Evolutionary conservation across 2,888 invertebrate genomes (phyloP), one percentile per base, ranked within the genome.

Genomic region (Eristalis pertinax): DNA sequence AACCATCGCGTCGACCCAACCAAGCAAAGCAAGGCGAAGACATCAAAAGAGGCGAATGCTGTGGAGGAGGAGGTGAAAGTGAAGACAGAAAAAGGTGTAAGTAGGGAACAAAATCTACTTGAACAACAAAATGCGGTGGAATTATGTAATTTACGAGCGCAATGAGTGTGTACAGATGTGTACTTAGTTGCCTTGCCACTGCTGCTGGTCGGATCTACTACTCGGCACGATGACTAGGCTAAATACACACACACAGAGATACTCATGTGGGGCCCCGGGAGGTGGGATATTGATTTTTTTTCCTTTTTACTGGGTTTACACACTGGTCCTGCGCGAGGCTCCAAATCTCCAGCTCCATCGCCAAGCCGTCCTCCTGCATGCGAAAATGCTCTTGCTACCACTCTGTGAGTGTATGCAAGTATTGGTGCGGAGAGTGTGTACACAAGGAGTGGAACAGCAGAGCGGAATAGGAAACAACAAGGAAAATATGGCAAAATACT

Each of bases 131-230:
- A 83, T 83, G 72, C 72, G 77, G 72, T 83, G 63, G 62, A 83
- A 78, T 83, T 83, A 83, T 83, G 83, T 83, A 83, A 83, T 78
- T 83, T 83, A 78, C 72, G 77, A 78, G 77, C 82, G 76, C 78
- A 83, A 50, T 83, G 62, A 74, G 77, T 72, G 50, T 64, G 69
- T n/a, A 63, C 62, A 72, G 58, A 50, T n/a, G 26, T 68, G 63
- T 35, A 56, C 73, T 64, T 56, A n/a, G 50, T n/a, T n/a, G 26
- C 26, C 26, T 29, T 73, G 29, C 63, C 29, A 7, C n/a, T n/a
- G 32, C 32, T 32, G 32, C 50, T 29, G 29, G 19, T 50, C 22
- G 50, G 19, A 50, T 19, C 19, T 43, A 43, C 11, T 56, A 7
- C n/a, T 60, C 26, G 22, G 24, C 26, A 26, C 60, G 60, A 24